Evolutionary conservation across 2,797 vertebrate genomes (phyloP), one percentile per base, ranked within the genome.

Genomic region (Schizothorax lantsangensis): DNA sequence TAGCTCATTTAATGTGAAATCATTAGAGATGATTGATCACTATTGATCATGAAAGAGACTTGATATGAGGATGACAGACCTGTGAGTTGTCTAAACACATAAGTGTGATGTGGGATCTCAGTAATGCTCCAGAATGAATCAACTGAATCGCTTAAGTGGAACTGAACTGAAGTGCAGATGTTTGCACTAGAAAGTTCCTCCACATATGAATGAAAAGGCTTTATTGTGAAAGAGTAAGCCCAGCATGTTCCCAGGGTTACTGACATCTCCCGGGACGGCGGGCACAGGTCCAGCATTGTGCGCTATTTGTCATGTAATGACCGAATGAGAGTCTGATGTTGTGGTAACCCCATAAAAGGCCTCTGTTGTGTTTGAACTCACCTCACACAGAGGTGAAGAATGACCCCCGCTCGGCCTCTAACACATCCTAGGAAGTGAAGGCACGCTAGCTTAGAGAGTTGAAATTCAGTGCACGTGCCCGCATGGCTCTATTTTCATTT

Each of bases 381-480:
- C 81, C 86, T 89, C 88, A 89, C 88, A 83, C 84, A 49, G 73
- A 85, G 79, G 87, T 88, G 87, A 88, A 83, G 62, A 78, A 86
- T 81, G 77, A 78, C 83, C 84, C 59, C n/a, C 79, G 26, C 81
- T 81, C 71, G 30, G 66, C 69, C 23, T 83, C 86, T 54, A 83
- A 82, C 80, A 85, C 86, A 85, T 82, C 79, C 88, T 84, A 79
- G 72, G 62, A 85, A 64, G 68, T 30, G 86, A 84, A 86, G 80
- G 71, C 68, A 89, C 83, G 45, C 74, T 74, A 82, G 84, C 81
- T 78, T 75, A 57, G 57, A 84, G 81, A 86, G 87, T 78, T 89
- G 68, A 82, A 79, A 86, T 72, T 66, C 64, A 84, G 85, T 86
- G 86, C 87, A 84, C 73, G 69, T 81, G 90, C 38, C 77, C 47